Percentiles rank a stretch among this genome's conserved stretches.
Evolutionary conservation across 2,113 vertebrate genomes (phyloP).

Genomic region (Indicator maculatus): DNA sequence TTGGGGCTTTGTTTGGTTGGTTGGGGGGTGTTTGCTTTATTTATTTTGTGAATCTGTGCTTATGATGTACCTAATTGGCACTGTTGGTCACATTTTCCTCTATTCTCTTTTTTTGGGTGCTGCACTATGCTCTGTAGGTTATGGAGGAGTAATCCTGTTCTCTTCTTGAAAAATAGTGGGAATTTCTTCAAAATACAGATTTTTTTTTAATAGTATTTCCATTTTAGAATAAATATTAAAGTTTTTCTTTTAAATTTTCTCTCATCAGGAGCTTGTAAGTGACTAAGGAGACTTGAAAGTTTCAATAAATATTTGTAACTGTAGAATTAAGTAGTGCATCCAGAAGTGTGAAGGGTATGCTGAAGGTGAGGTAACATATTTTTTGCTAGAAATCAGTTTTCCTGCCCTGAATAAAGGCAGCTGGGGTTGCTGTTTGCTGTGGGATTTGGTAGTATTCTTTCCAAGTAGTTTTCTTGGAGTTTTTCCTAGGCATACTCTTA

Average conservation of each 20-base stretch:
- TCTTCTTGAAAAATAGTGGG: not conserved
- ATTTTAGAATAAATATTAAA: not conserved
- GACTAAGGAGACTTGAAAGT: not conserved
- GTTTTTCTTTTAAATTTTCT: not conserved
- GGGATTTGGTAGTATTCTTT: not conserved
- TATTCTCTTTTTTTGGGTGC: not conserved
- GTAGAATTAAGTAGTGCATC: not conserved
- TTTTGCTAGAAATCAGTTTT: not conserved
- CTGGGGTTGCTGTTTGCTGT: not conserved
- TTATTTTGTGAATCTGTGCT: not conserved
- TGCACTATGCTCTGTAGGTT: not conserved
- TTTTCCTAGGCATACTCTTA: not conserved
- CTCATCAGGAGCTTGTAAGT: not conserved
- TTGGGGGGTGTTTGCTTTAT: not conserved
- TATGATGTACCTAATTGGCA: not conserved
- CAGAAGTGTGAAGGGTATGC: not conserved
- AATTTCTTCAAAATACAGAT: not conserved
- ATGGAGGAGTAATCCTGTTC: not conserved
- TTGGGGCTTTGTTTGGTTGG: not conserved
- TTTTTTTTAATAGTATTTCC: not conserved
- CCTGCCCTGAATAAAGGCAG: not conserved
- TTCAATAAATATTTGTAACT: not conserved
- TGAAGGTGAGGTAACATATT: not conserved
- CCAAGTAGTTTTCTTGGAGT: not conserved
- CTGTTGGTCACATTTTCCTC: not conserved